Evolutionary conservation across 2,113 vertebrate genomes (phyloP).

Genomic region (Gambusia affinis): DNA sequence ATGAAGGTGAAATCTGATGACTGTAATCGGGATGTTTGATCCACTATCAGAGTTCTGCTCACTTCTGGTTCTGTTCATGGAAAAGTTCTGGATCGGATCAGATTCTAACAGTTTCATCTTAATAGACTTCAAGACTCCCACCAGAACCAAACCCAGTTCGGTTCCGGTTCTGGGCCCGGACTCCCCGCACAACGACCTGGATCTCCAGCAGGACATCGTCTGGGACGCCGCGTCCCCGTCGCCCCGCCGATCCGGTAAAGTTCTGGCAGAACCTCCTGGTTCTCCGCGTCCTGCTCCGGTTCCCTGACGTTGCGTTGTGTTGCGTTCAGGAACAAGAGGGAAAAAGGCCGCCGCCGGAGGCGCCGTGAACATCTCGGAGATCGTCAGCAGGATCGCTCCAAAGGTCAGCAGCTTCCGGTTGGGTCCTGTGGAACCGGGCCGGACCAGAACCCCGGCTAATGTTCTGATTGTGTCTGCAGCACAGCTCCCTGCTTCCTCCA

Average conservation of each 20-base stretch:
- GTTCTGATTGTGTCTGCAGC: conserved; percentile 59
- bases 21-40: too few species aligned
- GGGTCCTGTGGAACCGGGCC: background rate
- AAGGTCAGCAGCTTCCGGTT: conserved; percentile 80
- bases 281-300: background rate
- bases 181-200: conserved; percentile 73
- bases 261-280: accelerated
- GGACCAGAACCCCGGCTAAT: background rate
- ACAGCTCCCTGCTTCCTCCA: too few species aligned
- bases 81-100: background rate
- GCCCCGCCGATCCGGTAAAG: conserved; percentile 53
- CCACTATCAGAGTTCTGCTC: background rate
- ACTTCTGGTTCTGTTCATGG: background rate
- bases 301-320: background rate
- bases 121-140: conserved; percentile 75
- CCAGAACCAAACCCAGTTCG: conserved; percentile 45
- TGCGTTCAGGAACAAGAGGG: conserved; percentile 78
- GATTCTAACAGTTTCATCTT: background rate
- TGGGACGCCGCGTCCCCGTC: conserved; percentile 79
- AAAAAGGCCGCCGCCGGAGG: conserved; percentile 59
- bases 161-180: conserved; percentile 34
- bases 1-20: too few species aligned
- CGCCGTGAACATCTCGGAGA: conserved; percentile 88
- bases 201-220: conserved; percentile 79
- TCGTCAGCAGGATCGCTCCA: conserved; percentile 93